These are phyloP conservation scores for Tolmerus cingulatus DNA, from an alignment of 2,888 invertebrate genomes.

Conservation along the genomic window DNA sequence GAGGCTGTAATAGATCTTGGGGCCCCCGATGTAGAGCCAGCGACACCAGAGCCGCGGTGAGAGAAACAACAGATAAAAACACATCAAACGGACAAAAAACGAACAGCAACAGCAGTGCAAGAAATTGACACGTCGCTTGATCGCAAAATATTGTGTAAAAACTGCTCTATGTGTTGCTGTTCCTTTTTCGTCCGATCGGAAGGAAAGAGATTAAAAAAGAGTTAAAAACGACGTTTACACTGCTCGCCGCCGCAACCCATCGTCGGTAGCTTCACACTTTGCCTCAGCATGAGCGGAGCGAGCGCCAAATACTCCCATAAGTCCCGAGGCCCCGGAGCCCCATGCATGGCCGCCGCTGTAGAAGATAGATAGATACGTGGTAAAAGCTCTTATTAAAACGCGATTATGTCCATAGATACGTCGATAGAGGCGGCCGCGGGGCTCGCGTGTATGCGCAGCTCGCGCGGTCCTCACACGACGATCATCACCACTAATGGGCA, in stretches of 20 bases:
- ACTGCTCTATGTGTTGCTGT: constrained; percentile 12
- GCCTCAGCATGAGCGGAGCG: background rate
- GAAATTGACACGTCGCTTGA: constrained; percentile 40
- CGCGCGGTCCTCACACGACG: background rate
- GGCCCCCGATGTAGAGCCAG: constrained; percentile 17
- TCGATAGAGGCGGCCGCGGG: background rate
- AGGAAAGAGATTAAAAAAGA: constrained; percentile 36
- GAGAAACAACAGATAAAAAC: constrained; percentile 28
- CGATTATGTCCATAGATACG: constrained; percentile 20
- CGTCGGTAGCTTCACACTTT: constrained; percentile 12
- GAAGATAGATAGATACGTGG: constrained; percentile 32
- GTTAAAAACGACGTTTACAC: constrained; percentile 19
- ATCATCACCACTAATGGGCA: constrained; percentile 16
- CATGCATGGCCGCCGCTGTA: background rate
- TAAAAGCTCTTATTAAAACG: constrained; percentile 32
- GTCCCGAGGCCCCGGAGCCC: background rate
- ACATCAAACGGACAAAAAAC: constrained; percentile 26
- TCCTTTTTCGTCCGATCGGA: constrained; percentile 35
- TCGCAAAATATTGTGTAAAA: constrained; percentile 38
- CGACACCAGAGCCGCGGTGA: background rate
- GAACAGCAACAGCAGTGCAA: constrained; percentile 35
- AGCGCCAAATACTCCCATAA: background rate
- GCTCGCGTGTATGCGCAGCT: background rate
- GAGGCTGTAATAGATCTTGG: constrained; percentile 9
- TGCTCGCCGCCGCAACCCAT: background rate